phyloP scores from a whole-genome alignment of 2,797 vertebrate genomes.

The Benthosema pterotum region DNA sequence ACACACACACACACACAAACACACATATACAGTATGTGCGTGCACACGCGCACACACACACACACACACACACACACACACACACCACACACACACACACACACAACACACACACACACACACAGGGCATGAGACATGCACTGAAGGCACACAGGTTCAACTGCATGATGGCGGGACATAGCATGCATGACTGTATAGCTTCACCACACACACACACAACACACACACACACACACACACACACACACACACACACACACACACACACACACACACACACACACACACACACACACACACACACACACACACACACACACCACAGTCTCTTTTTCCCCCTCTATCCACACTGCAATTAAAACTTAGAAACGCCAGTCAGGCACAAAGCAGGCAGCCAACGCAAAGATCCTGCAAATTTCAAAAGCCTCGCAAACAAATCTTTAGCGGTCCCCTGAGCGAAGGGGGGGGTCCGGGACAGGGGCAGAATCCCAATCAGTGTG shows the following conservation, averaged over 20 bases:
- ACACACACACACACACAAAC: not conserved
- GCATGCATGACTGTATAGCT: no score
- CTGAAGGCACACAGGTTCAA: not conserved
- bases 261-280: constrained; percentile 33
- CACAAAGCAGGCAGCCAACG: constrained; percentile 68
- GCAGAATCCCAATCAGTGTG: constrained; percentile 63
- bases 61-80: constrained; percentile 38
- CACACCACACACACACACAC: constrained; percentile 30
- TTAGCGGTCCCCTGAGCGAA: constrained; percentile 49
- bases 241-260: not conserved
- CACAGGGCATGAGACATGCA: not conserved
- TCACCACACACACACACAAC: not conserved
- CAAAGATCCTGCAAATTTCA: constrained; percentile 85
- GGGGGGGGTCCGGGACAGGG: constrained; percentile 31
- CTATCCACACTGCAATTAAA: constrained; percentile 79
- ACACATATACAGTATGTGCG: no score
- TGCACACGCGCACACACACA: constrained; percentile 12
- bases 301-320: constrained; percentile 35
- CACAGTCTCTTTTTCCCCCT: constrained; percentile 23
- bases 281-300: constrained; percentile 34
- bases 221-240: not conserved
- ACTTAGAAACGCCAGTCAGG: constrained; percentile 48
- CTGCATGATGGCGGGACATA: no score
- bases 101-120: constrained; percentile 10
- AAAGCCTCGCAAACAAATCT: constrained; percentile 74